A percentile compares a stretch with the other conserved stretches of the same genome.
These are phyloP conservation scores for Tachina grossa DNA, from an alignment of 2,888 invertebrate genomes.

Conservation along the genomic window DNA sequence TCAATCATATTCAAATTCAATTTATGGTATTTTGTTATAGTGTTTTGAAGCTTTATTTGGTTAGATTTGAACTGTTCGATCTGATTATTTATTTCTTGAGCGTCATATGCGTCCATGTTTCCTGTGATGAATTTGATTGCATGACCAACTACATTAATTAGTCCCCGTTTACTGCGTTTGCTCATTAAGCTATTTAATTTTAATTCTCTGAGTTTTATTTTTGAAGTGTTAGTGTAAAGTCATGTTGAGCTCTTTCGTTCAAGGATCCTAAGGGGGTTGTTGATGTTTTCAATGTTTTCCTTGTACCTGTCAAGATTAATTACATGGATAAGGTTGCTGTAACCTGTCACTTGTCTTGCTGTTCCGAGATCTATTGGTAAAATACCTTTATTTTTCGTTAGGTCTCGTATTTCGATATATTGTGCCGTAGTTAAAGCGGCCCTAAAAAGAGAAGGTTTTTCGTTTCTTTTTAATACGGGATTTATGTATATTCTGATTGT, in stretches of 20 bases:
- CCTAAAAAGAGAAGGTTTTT: not conserved
- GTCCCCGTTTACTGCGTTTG: no score
- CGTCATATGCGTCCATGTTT: not conserved
- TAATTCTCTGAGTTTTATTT: constrained; percentile 47
- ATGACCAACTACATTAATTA: not conserved
- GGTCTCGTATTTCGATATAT: not conserved
- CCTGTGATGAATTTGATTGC: not conserved
- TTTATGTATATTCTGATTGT: constrained; percentile 22
- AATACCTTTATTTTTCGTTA: not conserved
- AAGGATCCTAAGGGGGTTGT: not conserved
- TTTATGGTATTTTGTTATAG: constrained; percentile 28
- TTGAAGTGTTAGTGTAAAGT: constrained; percentile 9
- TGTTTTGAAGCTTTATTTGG: constrained; percentile 2
- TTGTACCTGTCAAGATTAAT: not conserved
- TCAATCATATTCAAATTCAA: constrained; percentile 42
- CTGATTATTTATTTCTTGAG: constrained; percentile 33
- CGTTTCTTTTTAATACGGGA: constrained; percentile 17
- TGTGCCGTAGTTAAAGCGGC: not conserved
- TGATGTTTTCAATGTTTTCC: not conserved
- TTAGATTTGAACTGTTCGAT: constrained; percentile 34
- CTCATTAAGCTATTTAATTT: not conserved
- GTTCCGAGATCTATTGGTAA: not conserved
- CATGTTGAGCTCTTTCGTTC: not conserved
- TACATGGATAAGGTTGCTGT: not conserved
- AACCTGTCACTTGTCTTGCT: not conserved